Evolutionary conservation across 1,140 invertebrate genomes (phyloP).

Genomic region (Cydia splendana): DNA sequence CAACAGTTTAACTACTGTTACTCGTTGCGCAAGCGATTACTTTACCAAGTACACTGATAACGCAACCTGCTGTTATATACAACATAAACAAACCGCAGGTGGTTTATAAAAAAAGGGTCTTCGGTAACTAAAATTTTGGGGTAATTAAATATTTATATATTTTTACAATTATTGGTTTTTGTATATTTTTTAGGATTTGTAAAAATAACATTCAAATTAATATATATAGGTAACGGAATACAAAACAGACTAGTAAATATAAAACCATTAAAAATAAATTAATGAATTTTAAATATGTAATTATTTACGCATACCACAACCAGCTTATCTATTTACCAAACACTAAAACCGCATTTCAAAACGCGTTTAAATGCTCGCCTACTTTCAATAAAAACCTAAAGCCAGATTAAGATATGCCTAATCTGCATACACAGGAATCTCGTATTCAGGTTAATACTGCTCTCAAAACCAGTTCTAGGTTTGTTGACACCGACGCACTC

Average conservation of each 20-base stretch:
- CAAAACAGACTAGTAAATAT: not conserved
- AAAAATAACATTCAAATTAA: no score
- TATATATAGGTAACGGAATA: not conserved
- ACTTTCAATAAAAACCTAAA: conserved; percentile 7
- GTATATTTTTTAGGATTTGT: no score
- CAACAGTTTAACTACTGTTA: conserved; percentile 19
- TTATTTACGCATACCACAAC: not conserved
- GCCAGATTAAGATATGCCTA: conserved; percentile 28
- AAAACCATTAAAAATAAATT: not conserved
- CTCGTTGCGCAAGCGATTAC: conserved; percentile 2
- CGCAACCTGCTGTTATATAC: not conserved
- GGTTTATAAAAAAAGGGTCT: not conserved
- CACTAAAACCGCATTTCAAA: conserved; percentile 9
- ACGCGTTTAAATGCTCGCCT: not conserved
- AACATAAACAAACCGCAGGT: not conserved
- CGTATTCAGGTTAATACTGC: conserved; percentile 28
- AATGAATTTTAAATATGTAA: not conserved
- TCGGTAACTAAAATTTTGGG: not conserved
- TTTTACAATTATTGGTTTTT: no score
- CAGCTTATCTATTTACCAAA: conserved; percentile 11
- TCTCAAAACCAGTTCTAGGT: conserved; percentile 21
- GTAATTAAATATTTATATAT: no score
- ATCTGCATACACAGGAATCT: conserved; percentile 24
- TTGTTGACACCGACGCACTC: conserved; percentile 20
- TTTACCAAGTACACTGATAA: conserved; percentile 12